Percentiles rank a stretch among this genome's conserved stretches.
Evolutionary conservation across 1,140 invertebrate genomes (phyloP).

Genomic region (Bathynomus jamesi): DNA sequence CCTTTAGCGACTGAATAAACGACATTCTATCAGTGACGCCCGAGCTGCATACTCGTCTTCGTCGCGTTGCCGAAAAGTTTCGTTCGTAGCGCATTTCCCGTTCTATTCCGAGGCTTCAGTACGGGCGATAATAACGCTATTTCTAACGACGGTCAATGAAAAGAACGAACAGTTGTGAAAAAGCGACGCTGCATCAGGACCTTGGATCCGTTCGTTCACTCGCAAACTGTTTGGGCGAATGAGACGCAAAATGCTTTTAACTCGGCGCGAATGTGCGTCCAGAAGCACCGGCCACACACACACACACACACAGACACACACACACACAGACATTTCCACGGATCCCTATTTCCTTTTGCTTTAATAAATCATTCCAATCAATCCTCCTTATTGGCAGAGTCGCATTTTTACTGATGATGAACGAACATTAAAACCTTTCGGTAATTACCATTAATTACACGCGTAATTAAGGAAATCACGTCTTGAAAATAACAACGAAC

Average conservation of each 20-base stretch:
- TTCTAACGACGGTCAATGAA: neutral
- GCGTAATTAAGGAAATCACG: no score
- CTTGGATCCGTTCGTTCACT: neutral
- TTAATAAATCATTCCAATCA: no score
- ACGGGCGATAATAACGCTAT: neutral
- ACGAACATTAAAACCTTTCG: no score
- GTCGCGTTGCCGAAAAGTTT: neutral
- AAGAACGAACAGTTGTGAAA: neutral
- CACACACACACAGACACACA: neutral
- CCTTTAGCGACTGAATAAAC: no score
- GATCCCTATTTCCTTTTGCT: neutral
- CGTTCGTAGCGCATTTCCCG: neutral
- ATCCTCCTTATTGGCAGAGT: no score
- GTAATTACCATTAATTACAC: no score
- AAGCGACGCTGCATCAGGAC: neutral
- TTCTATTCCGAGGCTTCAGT: neutral
- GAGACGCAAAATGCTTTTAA: neutral
- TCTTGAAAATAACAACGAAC: no score
- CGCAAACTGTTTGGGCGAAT: neutral
- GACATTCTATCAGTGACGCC: no score
- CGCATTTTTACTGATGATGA: no score
- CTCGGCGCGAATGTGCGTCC: neutral
- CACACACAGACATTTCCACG: neutral
- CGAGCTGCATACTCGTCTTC: no score
- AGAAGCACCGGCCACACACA: neutral